Evolutionary conservation across 2,888 invertebrate species (phyloP).

Genomic region (Stenchaetothrips biformis): DNA sequence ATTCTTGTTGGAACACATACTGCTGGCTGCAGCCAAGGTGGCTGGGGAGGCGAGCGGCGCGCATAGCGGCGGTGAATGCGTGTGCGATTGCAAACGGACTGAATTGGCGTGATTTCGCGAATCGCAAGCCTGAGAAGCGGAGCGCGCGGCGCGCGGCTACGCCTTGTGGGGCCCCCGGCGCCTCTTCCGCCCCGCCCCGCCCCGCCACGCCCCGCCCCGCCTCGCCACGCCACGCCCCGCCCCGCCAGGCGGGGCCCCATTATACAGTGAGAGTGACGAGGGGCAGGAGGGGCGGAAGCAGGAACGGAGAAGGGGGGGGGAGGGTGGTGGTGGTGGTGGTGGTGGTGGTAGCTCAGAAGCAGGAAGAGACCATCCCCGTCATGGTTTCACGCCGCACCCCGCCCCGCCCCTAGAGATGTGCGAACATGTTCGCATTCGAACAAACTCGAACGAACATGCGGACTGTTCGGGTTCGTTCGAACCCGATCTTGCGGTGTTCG

Average conservation of each 20-base stretch:
- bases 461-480: too few relatives aligned
- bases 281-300: neutral
- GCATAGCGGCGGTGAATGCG: neutral
- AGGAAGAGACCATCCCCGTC: too few relatives aligned
- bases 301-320: neutral
- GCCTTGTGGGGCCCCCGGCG: neutral
- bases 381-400: too few relatives aligned
- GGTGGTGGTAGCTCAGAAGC: too few relatives aligned
- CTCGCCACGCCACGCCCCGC: neutral
- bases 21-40: neutral
- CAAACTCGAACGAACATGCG: too few relatives aligned
- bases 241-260: neutral
- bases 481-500: too few relatives aligned
- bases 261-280: neutral
- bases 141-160: neutral
- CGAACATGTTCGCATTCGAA: too few relatives aligned
- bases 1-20: neutral
- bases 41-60: neutral
- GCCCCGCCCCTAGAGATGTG: too few relatives aligned
- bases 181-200: neutral
- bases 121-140: neutral
- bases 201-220: neutral
- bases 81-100: slow-evolving; percentile 14
- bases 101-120: slow-evolving; percentile 17
- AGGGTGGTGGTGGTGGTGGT: neutral